These are phyloP conservation scores for Hedychridium roseum DNA, from an alignment of 2,888 invertebrate species.

Conservation along the genomic window DNA sequence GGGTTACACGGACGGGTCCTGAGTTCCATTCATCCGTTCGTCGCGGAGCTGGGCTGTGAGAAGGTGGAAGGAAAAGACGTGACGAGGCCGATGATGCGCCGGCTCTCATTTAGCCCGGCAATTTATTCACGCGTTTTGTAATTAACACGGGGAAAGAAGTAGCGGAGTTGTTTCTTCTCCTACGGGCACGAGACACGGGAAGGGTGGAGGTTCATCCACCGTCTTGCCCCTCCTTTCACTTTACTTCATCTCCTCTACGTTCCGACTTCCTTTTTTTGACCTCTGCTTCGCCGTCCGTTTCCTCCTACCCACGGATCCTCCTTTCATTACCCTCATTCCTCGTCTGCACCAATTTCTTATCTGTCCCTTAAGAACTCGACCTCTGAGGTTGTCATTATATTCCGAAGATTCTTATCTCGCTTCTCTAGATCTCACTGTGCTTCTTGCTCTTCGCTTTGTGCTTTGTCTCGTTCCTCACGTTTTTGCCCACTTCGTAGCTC, in stretches of 20 bases:
- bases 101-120: slow-evolving; percentile 52
- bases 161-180: slow-evolving; percentile 37
- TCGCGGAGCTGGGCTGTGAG: slow-evolving; percentile 18
- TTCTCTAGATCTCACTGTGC: slow-evolving; percentile 19
- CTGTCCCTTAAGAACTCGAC: too few species aligned
- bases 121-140: slow-evolving; percentile 60
- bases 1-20: slow-evolving; percentile 13
- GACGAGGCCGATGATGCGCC: slow-evolving; percentile 22
- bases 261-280: slow-evolving; percentile 4
- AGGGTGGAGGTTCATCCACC: slow-evolving; percentile 27
- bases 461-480: too few species aligned
- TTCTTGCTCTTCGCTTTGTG: too few species aligned
- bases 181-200: slow-evolving; percentile 25
- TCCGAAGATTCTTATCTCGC: slow-evolving; percentile 27
- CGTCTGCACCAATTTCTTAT: too few species aligned
- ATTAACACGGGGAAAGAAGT: slow-evolving; percentile 58
- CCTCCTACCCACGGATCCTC: too few species aligned
- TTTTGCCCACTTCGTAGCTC: too few species aligned
- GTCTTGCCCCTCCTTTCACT: slow-evolving; percentile 1
- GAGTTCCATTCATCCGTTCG: slow-evolving; percentile 34
- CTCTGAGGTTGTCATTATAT: too few species aligned
- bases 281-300: slow-evolving; percentile 1
- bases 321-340: too few species aligned
- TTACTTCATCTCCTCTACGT: background rate
- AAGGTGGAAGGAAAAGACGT: slow-evolving; percentile 24